Evolutionary conservation across 2,797 vertebrate genomes (phyloP), one percentile per base, ranked within the genome.

Genomic region (Rhinichthys osculus): DNA sequence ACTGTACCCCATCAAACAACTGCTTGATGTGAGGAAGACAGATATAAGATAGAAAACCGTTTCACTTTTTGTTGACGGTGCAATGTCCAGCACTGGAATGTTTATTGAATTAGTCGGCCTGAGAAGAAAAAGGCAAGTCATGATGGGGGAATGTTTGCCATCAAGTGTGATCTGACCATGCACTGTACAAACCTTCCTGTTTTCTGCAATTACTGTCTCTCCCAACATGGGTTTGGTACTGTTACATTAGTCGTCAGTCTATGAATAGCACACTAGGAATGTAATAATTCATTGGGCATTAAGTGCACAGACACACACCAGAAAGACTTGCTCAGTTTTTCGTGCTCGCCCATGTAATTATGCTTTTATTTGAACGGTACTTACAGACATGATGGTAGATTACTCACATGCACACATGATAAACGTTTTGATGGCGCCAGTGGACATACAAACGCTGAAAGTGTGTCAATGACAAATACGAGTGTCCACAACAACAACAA

Each of bases 181-280:
- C 27, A 84, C 33, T 89, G 54, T 47, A 81, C 82, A 81, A 85
- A 35, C 11, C 1, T 78, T 57, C 81, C 71, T 87, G 79, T 38
- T 30, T 78, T 87, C 59, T 59, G 23, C 35, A 86, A 67, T 82
- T 78, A 47, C 73, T 17, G 38, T 84, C 73, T 88, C 73, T 88
- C 83, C 73, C 54, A 87, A 67, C 62, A 67, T 90, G 84, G 85
- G 74, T 77, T 88, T 88, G 71, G 80, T 88, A 70, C 85, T 82
- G 66, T 73, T 59, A 30, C 21, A 69, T 84, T 87, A 40, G 57
- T 42, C 16, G 42, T 33, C 40, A 85, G 72, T 76, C 38, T 87
- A 89, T 89, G 88, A 89, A 78, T 85, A 86, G 81, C 27, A 50
- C 59, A 79, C 84, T 76, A 84, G 89, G 89, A 90, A 90, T 90